Evolutionary conservation across 2,113 vertebrate species (phyloP), one percentile per base, ranked within the genome.

Genomic region (Danionella cerebrum): DNA sequence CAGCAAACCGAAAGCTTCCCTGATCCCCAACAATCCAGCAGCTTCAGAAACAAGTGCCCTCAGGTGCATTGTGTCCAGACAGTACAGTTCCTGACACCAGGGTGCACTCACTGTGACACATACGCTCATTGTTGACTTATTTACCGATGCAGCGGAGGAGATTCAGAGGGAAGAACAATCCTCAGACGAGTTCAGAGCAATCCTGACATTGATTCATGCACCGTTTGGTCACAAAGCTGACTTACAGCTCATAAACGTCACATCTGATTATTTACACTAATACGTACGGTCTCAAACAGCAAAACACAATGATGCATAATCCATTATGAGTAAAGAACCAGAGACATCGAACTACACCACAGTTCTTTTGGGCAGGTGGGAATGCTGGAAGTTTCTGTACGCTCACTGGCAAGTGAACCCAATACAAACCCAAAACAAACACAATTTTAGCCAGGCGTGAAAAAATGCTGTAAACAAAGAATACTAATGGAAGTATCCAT

Each of bases 191-290:
- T 29, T 58, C 19, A 14, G 33, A 58, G 21, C 24, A 19, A 44
- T 44, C 24, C 41, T 60, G 39, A 60, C 38, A 24, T 6, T 16
- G n/a, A 58, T 53, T 33, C 33, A 53, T 53, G 16, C 19, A 18
- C 51, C 1, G 21, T n/a, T 12, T 45, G 57, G 45, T 60, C 57
- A 60, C 39, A 45, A 31, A 0, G 5, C 6, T 60, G 16, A 16
- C 39, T 44, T 39, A 60, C 24, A 31, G 45, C 39, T 60, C 14
- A 44, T 60, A 60, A 60, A 60, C 45, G 39, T 60, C 38, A 60
- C 38, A 44, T 42, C 39, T 44, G 25, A 33, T 60, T 45, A n/a
- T 60, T 45, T 60, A 25, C 18, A 29, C 57, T 45, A 45, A 58
- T 38, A 39, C 24, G 19, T 25, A 8, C 9, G 18, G 11, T 60